These are phyloP conservation scores for Aplochiton taeniatus DNA, from an alignment of 2,797 vertebrate species.

Conservation along the genomic window DNA sequence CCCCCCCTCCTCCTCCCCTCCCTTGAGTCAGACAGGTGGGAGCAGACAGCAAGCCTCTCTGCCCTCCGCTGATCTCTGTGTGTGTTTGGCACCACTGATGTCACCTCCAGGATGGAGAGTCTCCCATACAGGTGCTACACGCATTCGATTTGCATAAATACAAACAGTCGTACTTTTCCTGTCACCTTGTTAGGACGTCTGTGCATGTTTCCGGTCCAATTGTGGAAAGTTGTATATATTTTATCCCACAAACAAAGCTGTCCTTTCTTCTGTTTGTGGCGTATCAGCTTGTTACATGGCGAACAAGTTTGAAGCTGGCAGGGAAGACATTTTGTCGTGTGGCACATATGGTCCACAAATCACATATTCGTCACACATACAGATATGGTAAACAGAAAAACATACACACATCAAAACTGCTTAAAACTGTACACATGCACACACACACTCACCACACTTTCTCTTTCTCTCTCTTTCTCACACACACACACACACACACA, in stretches of 20 bases:
- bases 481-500: background rate
- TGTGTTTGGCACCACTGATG: constrained; percentile 19
- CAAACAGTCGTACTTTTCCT: constrained; percentile 9
- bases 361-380: background rate
- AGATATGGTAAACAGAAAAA: background rate
- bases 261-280: background rate
- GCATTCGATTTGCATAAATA: constrained; percentile 23
- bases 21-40: too few species aligned
- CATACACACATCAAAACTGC: background rate
- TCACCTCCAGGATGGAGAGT: constrained; percentile 10
- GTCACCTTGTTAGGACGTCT: constrained; percentile 1
- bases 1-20: too few species aligned
- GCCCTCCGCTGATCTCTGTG: constrained; percentile 14
- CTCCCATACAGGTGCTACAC: constrained; percentile 4
- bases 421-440: background rate
- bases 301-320: constrained; percentile 8
- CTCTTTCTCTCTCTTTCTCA: too few species aligned
- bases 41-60: background rate
- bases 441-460: background rate
- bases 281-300: constrained; percentile 12
- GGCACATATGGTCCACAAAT: constrained; percentile 15
- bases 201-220: constrained; percentile 11
- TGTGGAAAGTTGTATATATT: constrained; percentile 14
- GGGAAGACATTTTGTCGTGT: constrained; percentile 22
- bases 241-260: background rate